A percentile compares a stretch with the other conserved stretches of the same genome.
phyloP scores from a whole-genome alignment of 2,797 vertebrate genomes.

The Telmatherina bonti region DNA sequence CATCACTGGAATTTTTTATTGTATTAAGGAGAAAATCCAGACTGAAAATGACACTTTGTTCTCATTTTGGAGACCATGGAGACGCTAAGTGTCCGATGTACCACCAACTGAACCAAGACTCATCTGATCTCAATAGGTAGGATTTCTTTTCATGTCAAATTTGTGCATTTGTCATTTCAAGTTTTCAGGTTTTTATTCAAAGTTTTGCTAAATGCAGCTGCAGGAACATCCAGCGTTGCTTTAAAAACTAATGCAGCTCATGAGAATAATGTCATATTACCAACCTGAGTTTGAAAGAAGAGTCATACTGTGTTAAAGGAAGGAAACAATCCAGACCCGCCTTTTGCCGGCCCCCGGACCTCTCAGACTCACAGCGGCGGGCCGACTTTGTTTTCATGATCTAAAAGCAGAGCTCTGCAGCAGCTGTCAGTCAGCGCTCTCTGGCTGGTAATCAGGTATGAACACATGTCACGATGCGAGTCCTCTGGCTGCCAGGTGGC shows the following conservation, averaged over 20 bases:
- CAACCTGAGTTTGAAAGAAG: neutral
- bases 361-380: conserved; percentile 4
- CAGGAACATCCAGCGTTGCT: neutral
- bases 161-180: too few relatives aligned
- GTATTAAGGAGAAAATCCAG: too few relatives aligned
- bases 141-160: too few relatives aligned
- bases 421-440: conserved; percentile 31
- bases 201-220: neutral
- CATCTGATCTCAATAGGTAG: too few relatives aligned
- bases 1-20: too few relatives aligned
- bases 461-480: conserved; percentile 13
- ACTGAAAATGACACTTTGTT: too few relatives aligned
- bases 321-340: neutral
- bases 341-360: neutral
- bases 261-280: neutral
- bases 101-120: neutral
- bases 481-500: neutral
- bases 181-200: too few relatives aligned
- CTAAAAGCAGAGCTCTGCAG: conserved; percentile 22
- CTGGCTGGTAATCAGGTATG: conserved; percentile 23
- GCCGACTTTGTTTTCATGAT: neutral
- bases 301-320: neutral
- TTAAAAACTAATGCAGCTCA: conserved; percentile 1
- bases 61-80: too few relatives aligned
- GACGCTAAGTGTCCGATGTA: too few relatives aligned